These are phyloP conservation scores for Pitangus sulphuratus DNA, from an alignment of 2,797 vertebrate genomes.

Conservation along the genomic window DNA sequence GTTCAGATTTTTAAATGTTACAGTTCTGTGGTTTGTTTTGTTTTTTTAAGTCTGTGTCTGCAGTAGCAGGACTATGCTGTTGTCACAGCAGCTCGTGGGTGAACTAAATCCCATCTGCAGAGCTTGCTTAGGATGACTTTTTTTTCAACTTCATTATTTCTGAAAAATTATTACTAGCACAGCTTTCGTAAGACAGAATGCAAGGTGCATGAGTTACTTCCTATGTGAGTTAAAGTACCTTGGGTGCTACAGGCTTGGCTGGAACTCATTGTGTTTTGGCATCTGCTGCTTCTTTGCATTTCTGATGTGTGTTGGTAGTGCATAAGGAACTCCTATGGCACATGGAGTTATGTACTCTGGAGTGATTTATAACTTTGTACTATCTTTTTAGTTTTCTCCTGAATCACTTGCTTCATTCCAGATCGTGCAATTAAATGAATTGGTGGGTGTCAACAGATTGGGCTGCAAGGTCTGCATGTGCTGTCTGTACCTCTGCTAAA, in stretches of 20 bases:
- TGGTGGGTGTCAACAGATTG: background rate
- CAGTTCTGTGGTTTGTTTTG: background rate
- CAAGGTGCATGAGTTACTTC: background rate
- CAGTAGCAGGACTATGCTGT: background rate
- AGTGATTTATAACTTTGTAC: background rate
- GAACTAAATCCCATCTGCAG: background rate
- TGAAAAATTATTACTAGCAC: accelerated
- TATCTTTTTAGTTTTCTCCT: background rate
- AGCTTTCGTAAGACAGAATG: background rate
- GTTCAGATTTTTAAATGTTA: background rate
- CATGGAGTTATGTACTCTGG: accelerated
- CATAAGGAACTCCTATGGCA: accelerated
- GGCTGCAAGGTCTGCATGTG: background rate
- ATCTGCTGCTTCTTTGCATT: background rate
- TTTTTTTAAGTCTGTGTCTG: too few species aligned
- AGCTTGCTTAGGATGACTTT: accelerated
- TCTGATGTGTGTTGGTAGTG: background rate
- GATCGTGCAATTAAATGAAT: background rate
- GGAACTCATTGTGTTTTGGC: accelerated
- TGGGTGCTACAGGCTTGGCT: background rate
- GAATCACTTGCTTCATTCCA: background rate
- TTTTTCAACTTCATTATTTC: background rate
- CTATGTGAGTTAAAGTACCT: accelerated
- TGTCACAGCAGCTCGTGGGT: background rate
- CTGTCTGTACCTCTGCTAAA: background rate